phyloP scores from a whole-genome alignment of 2,113 vertebrate genomes.

The Sterrhoptilus dennistouni region DNA sequence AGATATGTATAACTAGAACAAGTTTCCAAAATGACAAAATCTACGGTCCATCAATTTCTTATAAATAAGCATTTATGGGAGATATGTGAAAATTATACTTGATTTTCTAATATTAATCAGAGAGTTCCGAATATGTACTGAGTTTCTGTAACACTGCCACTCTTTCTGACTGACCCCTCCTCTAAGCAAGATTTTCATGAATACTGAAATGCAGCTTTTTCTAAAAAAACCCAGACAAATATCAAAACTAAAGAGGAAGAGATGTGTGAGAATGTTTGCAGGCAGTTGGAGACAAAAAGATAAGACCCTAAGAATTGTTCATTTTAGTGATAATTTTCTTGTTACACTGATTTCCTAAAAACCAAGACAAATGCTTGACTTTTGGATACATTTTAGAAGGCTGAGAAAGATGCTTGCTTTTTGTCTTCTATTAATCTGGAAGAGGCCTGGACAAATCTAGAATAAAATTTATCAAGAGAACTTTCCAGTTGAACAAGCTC shows the following conservation, averaged over 20 bases:
- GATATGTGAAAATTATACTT: background rate
- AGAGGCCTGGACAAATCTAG: background rate
- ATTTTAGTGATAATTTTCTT: background rate
- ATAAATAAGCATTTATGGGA: background rate
- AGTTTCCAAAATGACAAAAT: background rate
- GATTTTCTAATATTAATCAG: background rate
- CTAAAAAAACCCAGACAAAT: background rate
- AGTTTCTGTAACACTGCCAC: background rate
- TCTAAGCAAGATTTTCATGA: background rate
- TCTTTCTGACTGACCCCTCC: background rate
- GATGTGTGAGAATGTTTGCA: background rate
- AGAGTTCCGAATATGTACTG: background rate
- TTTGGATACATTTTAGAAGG: background rate
- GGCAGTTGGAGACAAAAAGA: background rate
- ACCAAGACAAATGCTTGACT: background rate
- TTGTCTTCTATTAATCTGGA: background rate
- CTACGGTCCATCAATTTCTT: background rate
- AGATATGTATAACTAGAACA: background rate
- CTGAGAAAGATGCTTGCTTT: background rate
- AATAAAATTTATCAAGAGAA: background rate
- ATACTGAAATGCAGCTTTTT: background rate
- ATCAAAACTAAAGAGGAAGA: background rate
- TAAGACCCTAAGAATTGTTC: background rate
- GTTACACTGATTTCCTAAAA: background rate
- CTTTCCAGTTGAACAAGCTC: background rate